These are phyloP conservation scores for Cichladusa arquata DNA, from an alignment of 2,113 vertebrate genomes.

Conservation along the genomic window DNA sequence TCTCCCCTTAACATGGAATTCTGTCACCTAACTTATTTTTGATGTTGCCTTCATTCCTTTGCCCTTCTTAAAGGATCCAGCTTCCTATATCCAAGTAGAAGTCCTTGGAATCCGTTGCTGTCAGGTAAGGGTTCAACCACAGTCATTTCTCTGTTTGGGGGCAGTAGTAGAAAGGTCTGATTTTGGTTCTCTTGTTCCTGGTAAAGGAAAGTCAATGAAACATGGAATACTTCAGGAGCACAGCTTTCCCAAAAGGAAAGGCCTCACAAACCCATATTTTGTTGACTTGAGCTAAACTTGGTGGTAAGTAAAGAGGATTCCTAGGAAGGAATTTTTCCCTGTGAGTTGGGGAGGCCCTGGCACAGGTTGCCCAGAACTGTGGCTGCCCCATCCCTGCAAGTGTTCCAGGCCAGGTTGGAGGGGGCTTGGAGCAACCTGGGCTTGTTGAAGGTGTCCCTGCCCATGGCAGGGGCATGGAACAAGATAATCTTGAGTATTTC, in stretches of 20 bases:
- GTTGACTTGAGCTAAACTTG: not conserved
- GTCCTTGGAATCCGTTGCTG: constrained; percentile 40
- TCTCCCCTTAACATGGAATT: not conserved
- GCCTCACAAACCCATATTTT: not conserved
- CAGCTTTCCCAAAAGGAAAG: not conserved
- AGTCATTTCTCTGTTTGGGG: not conserved
- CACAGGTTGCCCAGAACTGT: not conserved
- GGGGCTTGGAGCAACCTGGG: not conserved
- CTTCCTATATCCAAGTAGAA: constrained; percentile 50
- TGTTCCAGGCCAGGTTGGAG: not conserved
- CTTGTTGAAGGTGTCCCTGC: not conserved
- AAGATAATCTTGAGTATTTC: not conserved
- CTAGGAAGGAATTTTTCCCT: not conserved
- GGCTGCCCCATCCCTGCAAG: not conserved
- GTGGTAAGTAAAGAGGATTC: not conserved
- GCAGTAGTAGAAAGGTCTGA: not conserved
- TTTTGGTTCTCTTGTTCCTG: not conserved
- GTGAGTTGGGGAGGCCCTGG: not conserved
- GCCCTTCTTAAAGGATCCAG: constrained; percentile 56
- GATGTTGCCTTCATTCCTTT: constrained; percentile 47
- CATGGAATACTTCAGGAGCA: not conserved
- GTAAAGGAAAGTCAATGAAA: not conserved
- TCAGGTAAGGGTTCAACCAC: constrained; percentile 48
- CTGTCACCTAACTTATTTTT: constrained; percentile 47
- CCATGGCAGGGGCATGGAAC: not conserved